phyloP scores from a whole-genome alignment of 2,888 invertebrate species.

The Girardia tigrina region DNA sequence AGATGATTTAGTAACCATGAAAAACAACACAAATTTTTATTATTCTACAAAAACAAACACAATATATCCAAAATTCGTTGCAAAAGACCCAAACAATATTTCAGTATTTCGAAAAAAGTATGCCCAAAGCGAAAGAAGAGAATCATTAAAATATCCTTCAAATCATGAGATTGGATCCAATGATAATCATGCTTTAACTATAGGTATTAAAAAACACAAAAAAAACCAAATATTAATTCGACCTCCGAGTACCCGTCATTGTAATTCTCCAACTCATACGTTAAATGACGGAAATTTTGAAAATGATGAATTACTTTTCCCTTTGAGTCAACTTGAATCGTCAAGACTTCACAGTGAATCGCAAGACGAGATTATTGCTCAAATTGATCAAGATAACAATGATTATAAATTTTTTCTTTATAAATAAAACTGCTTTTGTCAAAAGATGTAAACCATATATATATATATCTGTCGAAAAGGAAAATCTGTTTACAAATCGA shows the following conservation, averaged over 20 bases:
- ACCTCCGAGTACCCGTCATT: not conserved
- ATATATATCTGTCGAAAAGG: too few species aligned
- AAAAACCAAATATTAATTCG: not conserved
- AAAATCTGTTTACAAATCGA: too few species aligned
- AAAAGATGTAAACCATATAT: not conserved
- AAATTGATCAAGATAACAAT: not conserved
- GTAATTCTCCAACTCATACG: not conserved
- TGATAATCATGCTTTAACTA: not conserved
- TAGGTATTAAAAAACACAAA: not conserved
- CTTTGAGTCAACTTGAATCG: not conserved
- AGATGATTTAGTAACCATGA: not conserved
- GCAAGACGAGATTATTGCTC: not conserved
- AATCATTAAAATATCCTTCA: not conserved
- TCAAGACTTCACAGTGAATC: not conserved
- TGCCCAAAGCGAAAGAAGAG: not conserved
- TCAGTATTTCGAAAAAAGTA: not conserved
- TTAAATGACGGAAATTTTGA: not conserved
- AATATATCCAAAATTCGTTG: not conserved
- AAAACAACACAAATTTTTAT: conserved; percentile 18
- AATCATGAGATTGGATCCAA: not conserved
- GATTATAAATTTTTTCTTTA: not conserved
- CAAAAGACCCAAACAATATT: not conserved
- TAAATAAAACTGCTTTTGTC: not conserved
- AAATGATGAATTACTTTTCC: not conserved
- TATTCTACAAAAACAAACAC: conserved; percentile 1